A percentile compares a stretch with the other conserved stretches of the same genome.
phyloP scores from a whole-genome alignment of 2,113 vertebrate genomes.

The Aegithalos caudatus region DNA sequence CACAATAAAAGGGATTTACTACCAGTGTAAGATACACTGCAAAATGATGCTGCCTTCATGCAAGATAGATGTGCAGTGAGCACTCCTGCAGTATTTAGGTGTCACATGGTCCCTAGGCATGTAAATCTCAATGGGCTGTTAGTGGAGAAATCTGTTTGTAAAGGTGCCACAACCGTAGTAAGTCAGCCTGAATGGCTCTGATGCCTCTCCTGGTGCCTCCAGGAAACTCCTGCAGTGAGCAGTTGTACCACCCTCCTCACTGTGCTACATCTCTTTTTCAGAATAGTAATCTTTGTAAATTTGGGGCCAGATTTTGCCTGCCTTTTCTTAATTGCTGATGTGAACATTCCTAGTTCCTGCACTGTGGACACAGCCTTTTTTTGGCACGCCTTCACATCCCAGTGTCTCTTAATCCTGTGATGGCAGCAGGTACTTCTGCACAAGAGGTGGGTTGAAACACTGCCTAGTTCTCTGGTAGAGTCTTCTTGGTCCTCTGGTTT shows the following conservation, averaged over 20 bases:
- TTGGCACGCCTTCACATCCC: fast-evolving
- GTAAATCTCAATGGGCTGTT: neutral
- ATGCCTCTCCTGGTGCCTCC: neutral
- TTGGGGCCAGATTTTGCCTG: neutral
- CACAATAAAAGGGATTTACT: neutral
- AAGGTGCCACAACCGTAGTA: neutral
- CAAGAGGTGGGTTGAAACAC: neutral
- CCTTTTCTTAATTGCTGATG: neutral
- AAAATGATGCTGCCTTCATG: neutral
- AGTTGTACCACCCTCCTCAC: neutral
- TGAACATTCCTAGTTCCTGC: neutral
- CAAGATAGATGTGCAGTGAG: neutral
- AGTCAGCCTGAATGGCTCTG: neutral
- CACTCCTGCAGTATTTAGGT: neutral
- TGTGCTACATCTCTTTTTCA: neutral
- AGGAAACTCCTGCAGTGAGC: neutral
- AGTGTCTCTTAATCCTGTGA: neutral
- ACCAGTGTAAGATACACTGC: neutral
- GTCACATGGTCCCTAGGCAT: neutral
- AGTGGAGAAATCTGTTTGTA: neutral
- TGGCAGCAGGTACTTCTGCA: neutral
- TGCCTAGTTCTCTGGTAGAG: neutral
- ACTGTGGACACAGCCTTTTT: neutral
- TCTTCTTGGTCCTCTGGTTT: neutral
- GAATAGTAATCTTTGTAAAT: neutral